These are phyloP conservation scores for Meiosimyza decipiens DNA, from an alignment of 2,888 invertebrate species.

Conservation along the genomic window DNA sequence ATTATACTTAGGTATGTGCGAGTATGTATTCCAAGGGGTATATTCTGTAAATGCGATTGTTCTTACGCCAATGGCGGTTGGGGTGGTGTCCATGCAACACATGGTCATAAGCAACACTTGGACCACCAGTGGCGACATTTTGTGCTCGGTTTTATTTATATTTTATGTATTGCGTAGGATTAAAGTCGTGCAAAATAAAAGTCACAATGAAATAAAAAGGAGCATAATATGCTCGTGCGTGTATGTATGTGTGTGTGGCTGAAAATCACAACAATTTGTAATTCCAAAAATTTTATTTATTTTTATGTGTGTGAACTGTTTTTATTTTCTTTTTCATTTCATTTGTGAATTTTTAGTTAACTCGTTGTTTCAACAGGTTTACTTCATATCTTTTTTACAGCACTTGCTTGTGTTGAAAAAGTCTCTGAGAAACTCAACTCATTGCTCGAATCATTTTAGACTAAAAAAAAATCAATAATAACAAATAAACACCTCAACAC, in stretches of 20 bases:
- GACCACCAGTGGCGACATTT: constrained; percentile 50
- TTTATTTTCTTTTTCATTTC: no score
- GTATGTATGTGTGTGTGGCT: constrained; percentile 21
- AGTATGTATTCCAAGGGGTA: no score
- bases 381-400: no score
- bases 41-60: no score
- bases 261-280: constrained; percentile 60
- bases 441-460: no score
- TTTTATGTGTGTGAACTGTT: constrained; percentile 24
- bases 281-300: constrained; percentile 60
- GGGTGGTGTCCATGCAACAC: background rate
- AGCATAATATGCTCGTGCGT: constrained; percentile 35
- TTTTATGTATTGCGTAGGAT: background rate
- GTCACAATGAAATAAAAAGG: constrained; percentile 30
- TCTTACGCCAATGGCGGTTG: background rate
- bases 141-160: constrained; percentile 39
- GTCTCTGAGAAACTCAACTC: no score
- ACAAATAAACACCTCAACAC: no score
- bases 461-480: no score
- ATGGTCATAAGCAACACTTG: constrained; percentile 25
- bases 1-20: background rate
- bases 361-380: no score
- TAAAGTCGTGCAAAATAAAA: constrained; percentile 9
- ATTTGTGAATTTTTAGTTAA: no score
- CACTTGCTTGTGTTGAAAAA: no score